Evolutionary conservation across 2,797 vertebrate species (phyloP).

Genomic region (Helostoma temminkii): DNA sequence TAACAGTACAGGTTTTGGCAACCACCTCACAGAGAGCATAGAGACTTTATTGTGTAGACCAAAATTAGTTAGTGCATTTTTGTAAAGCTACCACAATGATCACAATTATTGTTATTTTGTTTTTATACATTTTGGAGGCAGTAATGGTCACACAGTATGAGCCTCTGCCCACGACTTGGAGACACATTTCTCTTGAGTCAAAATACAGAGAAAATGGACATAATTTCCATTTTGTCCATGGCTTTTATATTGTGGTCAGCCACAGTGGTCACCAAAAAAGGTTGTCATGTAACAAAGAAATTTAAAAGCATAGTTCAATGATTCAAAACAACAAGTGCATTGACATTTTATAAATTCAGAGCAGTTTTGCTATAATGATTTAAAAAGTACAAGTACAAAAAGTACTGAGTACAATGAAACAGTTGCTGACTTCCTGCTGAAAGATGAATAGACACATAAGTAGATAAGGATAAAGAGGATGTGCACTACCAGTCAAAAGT

Average conservation of each 20-base stretch:
- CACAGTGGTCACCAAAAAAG: constrained; percentile 28
- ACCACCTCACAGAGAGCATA: constrained; percentile 11
- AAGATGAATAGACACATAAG: constrained; percentile 9
- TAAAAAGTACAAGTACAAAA: constrained; percentile 4
- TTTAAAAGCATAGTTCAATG: neutral
- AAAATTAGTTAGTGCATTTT: constrained; percentile 14
- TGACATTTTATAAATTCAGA: neutral
- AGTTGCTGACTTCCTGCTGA: constrained; percentile 23
- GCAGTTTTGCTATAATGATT: constrained; percentile 1
- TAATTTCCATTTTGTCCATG: constrained; percentile 46
- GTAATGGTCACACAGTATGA: constrained; percentile 49
- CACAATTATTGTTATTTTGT: constrained; percentile 58
- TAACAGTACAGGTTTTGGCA: constrained; percentile 1
- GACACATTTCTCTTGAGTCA: constrained; percentile 33
- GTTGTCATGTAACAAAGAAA: constrained; percentile 5
- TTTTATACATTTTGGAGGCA: constrained; percentile 46
- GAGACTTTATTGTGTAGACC: constrained; percentile 10
- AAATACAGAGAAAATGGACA: constrained; percentile 52
- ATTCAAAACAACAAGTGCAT: neutral
- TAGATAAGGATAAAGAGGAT: no score
- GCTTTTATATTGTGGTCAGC: constrained; percentile 47
- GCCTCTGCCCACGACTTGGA: constrained; percentile 25
- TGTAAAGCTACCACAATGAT: constrained; percentile 48
- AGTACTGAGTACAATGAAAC: neutral
- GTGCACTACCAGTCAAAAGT: no score